Base-by-base conservation (phyloP, 2,797 vertebrate species). In the Antrozous pallidus region DNA sequence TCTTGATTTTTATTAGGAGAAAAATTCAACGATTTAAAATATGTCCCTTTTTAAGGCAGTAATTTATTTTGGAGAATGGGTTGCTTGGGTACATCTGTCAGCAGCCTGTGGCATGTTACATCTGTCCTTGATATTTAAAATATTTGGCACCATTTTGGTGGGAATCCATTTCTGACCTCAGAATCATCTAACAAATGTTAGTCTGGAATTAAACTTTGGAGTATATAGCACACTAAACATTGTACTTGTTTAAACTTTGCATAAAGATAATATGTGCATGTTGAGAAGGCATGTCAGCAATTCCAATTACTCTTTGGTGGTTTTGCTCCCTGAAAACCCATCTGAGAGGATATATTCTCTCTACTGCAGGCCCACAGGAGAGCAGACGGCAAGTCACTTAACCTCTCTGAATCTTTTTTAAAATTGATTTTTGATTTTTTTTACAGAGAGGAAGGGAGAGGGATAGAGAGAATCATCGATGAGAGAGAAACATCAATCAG, bases 91-190 rank as follows among this genome's bases (percentile, higher is more conserved):
- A 42, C 65, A 42, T 93, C 82, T 81, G 92, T 93, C 90, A 94
- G 90, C 88, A 92, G 89, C 78, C 45, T 95, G 77, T 93, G 95
- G 86, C 88, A 49, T 75, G 54, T 93, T 94, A 93, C 65, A 94
- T 93, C 85, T 96, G 74, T 74, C 84, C 90, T 93, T 93, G 81
- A 96, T 95, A 95, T 73, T 95, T 90, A 54, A 94, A 94, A 82
- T 95, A 90, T 82, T 95, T 95, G 88, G 94, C 74, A 81, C 40
- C 22, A 31, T 78, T 96, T 86, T 79, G 79, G 42, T 54, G 51
- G 56, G 91, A 85, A 83, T 89, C 70, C 22, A 47, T 95, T 88
- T 78, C 54, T 95, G 63, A 94, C 58, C 65, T 88, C 77, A 91
- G 80, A 92, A 74, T 82, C 82, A 33, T 86, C 54, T 82, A 90